These are phyloP conservation scores for Dromiciops gliroides DNA, from an alignment of 2,113 vertebrate species.

Conservation along the genomic window DNA sequence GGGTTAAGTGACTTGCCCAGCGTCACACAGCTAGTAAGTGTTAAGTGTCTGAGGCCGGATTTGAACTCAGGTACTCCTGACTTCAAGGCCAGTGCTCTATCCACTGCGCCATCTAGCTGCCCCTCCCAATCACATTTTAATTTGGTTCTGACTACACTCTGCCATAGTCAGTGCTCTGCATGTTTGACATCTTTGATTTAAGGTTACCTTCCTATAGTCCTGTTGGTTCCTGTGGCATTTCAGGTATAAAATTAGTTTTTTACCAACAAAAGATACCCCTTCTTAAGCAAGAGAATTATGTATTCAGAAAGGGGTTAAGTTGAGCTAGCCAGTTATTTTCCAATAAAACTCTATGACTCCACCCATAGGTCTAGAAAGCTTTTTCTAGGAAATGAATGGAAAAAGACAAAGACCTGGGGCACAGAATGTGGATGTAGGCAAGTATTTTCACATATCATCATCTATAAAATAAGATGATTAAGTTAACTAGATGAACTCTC, in stretches of 20 bases:
- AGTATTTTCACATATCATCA: neutral
- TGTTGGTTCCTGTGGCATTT: neutral
- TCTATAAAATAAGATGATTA: neutral
- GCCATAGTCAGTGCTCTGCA: neutral
- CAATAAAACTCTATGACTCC: neutral
- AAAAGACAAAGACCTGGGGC: neutral
- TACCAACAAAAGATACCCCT: neutral
- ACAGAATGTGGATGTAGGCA: neutral
- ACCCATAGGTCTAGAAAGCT: neutral
- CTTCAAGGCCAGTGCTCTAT: too few species aligned
- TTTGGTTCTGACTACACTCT: neutral
- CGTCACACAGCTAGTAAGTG: too few species aligned
- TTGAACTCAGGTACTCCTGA: too few species aligned
- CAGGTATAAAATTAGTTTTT: neutral
- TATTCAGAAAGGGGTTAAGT: neutral
- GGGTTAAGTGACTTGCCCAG: too few species aligned
- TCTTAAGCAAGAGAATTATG: neutral
- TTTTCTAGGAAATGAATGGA: neutral
- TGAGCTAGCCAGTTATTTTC: neutral
- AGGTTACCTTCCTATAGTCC: neutral
- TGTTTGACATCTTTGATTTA: neutral
- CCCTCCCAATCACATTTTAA: neutral
- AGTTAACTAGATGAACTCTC: neutral
- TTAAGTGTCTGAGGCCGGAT: too few species aligned
- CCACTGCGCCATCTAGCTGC: too few species aligned